Conservation (phyloP, 2,888 invertebrate species). For the Patella ulyssiponensis region DNA sequence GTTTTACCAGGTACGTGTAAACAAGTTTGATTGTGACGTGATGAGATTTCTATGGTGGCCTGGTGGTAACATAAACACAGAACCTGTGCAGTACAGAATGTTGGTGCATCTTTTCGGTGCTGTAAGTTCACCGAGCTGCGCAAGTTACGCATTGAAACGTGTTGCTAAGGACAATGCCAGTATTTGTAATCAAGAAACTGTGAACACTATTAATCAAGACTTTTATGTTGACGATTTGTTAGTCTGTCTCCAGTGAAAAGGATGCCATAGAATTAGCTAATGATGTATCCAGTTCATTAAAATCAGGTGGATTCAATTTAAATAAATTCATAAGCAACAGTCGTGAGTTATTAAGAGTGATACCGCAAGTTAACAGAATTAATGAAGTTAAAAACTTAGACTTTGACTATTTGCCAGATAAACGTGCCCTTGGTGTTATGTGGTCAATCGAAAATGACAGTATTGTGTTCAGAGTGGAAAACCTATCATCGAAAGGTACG, state of each 20-base stretch:
- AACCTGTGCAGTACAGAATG: constrained; percentile 13
- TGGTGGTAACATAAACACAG: not conserved
- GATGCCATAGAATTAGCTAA: not conserved
- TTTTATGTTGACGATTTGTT: constrained; percentile 23
- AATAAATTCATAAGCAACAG: not conserved
- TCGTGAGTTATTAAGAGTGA: not conserved
- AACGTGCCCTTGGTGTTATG: constrained; percentile 12
- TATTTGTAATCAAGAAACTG: constrained; percentile 15
- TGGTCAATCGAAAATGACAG: constrained; percentile 6
- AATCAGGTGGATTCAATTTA: not conserved
- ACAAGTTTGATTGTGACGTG: constrained; percentile 28
- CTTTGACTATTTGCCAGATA: constrained; percentile 7
- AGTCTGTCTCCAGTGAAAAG: constrained; percentile 6
- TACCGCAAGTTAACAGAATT: constrained; percentile 33
- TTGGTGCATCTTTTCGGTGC: constrained; percentile 18
- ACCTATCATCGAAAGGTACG: constrained; percentile 9
- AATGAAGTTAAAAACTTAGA: not conserved
- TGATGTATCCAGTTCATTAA: too few species aligned
- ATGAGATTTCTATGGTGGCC: constrained; percentile 42
- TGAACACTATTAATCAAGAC: not conserved
- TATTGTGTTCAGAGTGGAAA: not conserved
- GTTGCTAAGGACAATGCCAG: not conserved
- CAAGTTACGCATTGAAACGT: constrained; percentile 10
- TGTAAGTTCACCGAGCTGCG: not conserved
- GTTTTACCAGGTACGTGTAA: constrained; percentile 37